These are phyloP conservation scores for Crotalus tigris DNA, from an alignment of 2,113 vertebrate genomes.

Conservation along the genomic window DNA sequence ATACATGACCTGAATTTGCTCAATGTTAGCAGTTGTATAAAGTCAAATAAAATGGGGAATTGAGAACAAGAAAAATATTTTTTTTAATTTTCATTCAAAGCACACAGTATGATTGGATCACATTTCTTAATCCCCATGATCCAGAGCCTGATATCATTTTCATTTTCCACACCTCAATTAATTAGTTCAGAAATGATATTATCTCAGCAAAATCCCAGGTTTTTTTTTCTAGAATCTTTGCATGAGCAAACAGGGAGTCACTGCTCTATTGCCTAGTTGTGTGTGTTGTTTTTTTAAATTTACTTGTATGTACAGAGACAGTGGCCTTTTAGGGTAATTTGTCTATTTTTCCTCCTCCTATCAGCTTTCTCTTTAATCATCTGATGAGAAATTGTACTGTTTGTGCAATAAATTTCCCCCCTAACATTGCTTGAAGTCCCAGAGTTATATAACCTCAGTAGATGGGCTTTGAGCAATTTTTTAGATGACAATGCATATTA, in stretches of 20 bases:
- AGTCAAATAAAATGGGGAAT: neutral
- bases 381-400: constrained; percentile 70
- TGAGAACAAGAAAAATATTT: neutral
- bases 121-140: neutral
- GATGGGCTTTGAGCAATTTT: constrained; percentile 61
- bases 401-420: constrained; percentile 67
- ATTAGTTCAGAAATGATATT: constrained; percentile 22
- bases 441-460: constrained; percentile 71
- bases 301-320: constrained; percentile 58
- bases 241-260: constrained; percentile 32
- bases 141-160: neutral
- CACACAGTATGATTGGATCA: neutral
- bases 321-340: constrained; percentile 60
- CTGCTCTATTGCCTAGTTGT: constrained; percentile 48
- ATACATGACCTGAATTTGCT: neutral
- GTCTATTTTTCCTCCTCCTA: constrained; percentile 19
- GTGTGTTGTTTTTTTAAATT: constrained; percentile 41
- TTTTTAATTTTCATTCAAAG: constrained; percentile 12
- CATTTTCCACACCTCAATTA: neutral
- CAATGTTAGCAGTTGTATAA: neutral
- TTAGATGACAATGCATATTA: constrained; percentile 61
- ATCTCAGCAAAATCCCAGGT: constrained; percentile 15
- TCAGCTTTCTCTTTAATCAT: constrained; percentile 60
- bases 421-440: constrained; percentile 66
- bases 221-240: constrained; percentile 8